Evolutionary conservation across 2,113 vertebrate species (phyloP).

Genomic region (Alethe castanea): DNA sequence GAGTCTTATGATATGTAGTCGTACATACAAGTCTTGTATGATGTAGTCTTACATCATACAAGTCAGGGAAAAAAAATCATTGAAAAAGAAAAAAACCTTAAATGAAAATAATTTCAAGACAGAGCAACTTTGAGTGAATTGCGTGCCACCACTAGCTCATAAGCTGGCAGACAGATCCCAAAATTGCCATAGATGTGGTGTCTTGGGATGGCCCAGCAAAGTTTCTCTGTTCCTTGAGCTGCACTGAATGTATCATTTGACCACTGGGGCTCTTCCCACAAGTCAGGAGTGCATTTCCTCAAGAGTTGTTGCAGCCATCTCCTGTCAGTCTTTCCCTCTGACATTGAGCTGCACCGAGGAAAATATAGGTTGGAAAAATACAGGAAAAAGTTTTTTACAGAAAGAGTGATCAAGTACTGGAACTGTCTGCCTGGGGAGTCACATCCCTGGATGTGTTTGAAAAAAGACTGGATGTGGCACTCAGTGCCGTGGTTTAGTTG

Average conservation of each 20-base stretch:
- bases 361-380: no score
- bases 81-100: not conserved
- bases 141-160: not conserved
- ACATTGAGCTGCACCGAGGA: no score
- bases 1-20: no score
- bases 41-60: not conserved
- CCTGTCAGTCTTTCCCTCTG: not conserved
- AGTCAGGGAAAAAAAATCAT: not conserved
- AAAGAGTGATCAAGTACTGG: no score
- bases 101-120: not conserved
- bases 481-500: no score
- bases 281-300: not conserved
- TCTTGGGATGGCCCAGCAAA: not conserved
- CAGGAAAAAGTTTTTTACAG: no score
- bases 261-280: not conserved
- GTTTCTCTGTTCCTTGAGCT: not conserved
- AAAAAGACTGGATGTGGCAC: no score
- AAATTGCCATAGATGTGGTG: fast-evolving
- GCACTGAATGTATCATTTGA: not conserved
- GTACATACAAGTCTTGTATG: not conserved
- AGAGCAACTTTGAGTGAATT: not conserved
- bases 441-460: no score
- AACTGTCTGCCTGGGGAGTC: no score
- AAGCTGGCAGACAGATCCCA: not conserved
- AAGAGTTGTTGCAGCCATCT: not conserved